Evolutionary conservation across 2,888 invertebrate species (phyloP), one percentile per base, ranked within the genome.

Genomic region (Tenthredo amoena): DNA sequence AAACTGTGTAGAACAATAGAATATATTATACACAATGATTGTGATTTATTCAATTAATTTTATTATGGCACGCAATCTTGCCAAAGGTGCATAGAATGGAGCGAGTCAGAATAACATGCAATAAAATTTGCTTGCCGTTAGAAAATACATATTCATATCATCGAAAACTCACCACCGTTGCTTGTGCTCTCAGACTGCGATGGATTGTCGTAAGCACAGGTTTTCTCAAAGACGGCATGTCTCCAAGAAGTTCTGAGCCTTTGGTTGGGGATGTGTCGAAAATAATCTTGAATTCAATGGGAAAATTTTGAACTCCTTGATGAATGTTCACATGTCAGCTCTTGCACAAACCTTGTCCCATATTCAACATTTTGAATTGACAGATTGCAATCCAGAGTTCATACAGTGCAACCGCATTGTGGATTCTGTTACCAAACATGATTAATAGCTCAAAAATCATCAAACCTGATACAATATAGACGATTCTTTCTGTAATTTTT

Each of bases 271-370:
- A 58, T 58, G 58, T 58, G 58, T n/a, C n/a, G 58, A 58, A 58
- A 58, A 58, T 58, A n/a, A 58, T 58, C 58, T 58, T 58, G 58
- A 58, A 58, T 58, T 58, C 18, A 58, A 58, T 58, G 58, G 58
- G n/a, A 58, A n/a, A 58, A 58, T 58, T n/a, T 58, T 58, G 58
- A 58, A 58, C 58, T 58, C 10, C 58, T 58, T 58, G 58, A n/a
- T 58, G 58, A 58, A 58, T 58, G 58, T 58, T 58, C 58, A 58
- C 58, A 58, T 58, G n/a, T 10, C 58, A 58, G 58, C n/a, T 58
- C 58, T 15, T 58, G n/a, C 58, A 15, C 58, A 15, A 58, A 10
- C 58, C n/a, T n/a, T n/a, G 58, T 58, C 58, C 58, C 18, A 58
- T n/a, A 58, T n/a, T 58, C 58, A 58, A 10, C 18, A n/a, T n/a